Percentiles rank a stretch among this genome's conserved stretches.
phyloP scores from a whole-genome alignment of 2,888 invertebrate genomes.

The Sarcophaga rosellei region DNA sequence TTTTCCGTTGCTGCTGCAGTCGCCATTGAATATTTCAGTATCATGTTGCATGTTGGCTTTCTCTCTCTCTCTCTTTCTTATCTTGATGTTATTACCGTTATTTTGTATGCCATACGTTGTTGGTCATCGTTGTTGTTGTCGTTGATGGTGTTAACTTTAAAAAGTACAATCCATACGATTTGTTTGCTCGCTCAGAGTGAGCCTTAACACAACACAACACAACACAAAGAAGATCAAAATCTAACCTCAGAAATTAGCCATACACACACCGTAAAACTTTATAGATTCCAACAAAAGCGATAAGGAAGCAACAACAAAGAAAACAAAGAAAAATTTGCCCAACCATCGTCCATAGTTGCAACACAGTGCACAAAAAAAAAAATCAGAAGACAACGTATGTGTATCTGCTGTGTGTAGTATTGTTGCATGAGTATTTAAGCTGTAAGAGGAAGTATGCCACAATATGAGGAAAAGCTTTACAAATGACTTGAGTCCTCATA shows the following conservation, averaged over 20 bases:
- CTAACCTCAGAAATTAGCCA: constrained; percentile 63
- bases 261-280: constrained; percentile 43
- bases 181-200: constrained; percentile 17
- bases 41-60: constrained; percentile 28
- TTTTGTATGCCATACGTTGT: constrained; percentile 1
- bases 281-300: constrained; percentile 55
- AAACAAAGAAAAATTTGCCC: background rate
- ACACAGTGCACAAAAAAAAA: background rate
- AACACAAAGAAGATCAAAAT: constrained; percentile 41
- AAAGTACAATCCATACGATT: constrained; percentile 57
- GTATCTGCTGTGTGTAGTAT: too few relatives aligned
- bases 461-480: too few relatives aligned
- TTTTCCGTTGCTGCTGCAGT: background rate
- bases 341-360: background rate
- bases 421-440: too few relatives aligned
- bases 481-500: too few relatives aligned
- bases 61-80: background rate
- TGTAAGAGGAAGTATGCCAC: too few relatives aligned
- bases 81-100: background rate
- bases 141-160: constrained; percentile 57
- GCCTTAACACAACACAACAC: background rate
- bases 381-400: background rate
- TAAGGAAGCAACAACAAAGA: constrained; percentile 40
- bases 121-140: constrained; percentile 2
- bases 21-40: constrained; percentile 11